Conservation (phyloP, 1,140 invertebrate genomes). For the Oreohelix idahoensis region DNA sequence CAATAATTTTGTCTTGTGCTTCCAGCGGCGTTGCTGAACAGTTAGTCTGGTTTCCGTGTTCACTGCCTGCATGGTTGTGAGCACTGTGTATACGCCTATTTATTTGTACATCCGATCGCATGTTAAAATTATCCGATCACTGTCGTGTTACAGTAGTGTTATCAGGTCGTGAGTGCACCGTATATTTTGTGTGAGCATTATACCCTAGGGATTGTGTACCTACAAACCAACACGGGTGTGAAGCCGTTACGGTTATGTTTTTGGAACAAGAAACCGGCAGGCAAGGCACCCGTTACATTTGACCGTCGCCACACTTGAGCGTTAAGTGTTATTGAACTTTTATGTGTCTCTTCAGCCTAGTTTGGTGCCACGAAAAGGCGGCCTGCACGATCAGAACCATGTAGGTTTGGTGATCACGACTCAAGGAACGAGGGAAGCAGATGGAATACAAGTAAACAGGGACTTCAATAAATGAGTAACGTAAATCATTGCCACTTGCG, state of each 20-base stretch:
- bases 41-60: not conserved
- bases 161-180: not conserved
- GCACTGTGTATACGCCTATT: not conserved
- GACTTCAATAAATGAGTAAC: not conserved
- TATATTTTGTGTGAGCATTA: not conserved
- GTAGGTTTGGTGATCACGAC: not conserved
- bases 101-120: not conserved
- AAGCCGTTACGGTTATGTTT: not conserved
- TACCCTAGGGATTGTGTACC: not conserved
- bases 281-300: not conserved
- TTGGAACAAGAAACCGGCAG: not conserved
- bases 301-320: not conserved
- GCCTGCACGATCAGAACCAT: not conserved
- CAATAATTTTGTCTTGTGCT: constrained; percentile 11
- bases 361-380: not conserved
- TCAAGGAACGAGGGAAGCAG: not conserved
- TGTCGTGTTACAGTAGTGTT: not conserved
- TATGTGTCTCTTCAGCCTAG: not conserved
- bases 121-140: not conserved
- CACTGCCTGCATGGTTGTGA: not conserved
- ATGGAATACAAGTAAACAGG: not conserved
- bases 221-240: not conserved
- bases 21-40: not conserved
- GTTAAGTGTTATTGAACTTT: not conserved
- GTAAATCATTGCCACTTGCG: not conserved